Base-by-base conservation (phyloP, 2,888 invertebrate species). In the Dichetophora obliterata region DNA sequence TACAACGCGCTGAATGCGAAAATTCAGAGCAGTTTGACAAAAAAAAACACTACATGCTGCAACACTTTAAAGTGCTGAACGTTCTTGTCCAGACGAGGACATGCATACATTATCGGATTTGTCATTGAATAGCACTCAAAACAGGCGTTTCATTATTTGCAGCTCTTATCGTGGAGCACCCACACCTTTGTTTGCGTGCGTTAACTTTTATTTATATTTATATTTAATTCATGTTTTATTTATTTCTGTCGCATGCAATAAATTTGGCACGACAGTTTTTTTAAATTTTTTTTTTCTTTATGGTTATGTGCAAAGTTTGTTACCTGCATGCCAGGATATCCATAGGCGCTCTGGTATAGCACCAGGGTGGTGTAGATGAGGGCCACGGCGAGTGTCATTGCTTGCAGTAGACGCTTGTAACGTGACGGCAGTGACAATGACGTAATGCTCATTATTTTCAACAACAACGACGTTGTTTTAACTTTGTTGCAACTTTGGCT, bases 341-440 rank as follows among this genome's bases (percentile, higher is more conserved):
- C 89, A 85, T 89, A 87, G 83, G 89, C 85, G 85, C 87, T 88
- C 83, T 89, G 89, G 80, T 89, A 89, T 78, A 89, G 85, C 85
- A 89, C 82, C 82, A 89, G 84, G 77, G 87, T 87, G 86, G 87
- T 89, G 78, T 89, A 89, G 84, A 89, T 87, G 72, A 89, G 84
- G 80, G 88, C 88, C 77, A 89, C 86, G 84, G 87, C 87, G 81
- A 89, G 84, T 84, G 88, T 87, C 89, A 89, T 89, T 85, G 89
- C 89, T 89, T 89, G 89, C 80, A 89, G 86, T 82, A 87, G 85
- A 85, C 89, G 88, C 85, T 89, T 89, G 78, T 87, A 89, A 85
- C 88, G 88, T 86, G 88, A 88, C 83, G 89, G 89, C 86, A 89
- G 86, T 86, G 89, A 87, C 87, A 89, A 84, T 85, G 88, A 84